Evolutionary conservation across 2,888 invertebrate species (phyloP).

Genomic region (Nemapogon koenigi): DNA sequence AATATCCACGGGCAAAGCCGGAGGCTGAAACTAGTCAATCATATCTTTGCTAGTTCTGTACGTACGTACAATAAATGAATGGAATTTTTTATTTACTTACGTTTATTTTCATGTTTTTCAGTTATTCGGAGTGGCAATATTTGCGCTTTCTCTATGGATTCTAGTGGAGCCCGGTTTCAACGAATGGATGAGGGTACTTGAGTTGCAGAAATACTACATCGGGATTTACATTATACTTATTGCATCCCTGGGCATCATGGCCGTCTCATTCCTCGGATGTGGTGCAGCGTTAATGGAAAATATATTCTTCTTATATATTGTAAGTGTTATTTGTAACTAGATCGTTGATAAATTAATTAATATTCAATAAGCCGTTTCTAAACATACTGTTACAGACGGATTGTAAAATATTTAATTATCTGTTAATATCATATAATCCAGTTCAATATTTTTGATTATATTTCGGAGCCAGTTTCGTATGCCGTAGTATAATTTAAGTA

Average conservation of each 20-base stretch:
- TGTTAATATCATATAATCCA: no score
- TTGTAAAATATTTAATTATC: no score
- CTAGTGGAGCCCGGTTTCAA: conserved; percentile 81
- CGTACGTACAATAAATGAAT: no score
- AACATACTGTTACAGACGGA: no score
- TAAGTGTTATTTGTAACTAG: conserved; percentile 60
- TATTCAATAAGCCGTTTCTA: no score
- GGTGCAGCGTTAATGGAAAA: conserved; percentile 83
- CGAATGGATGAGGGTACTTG: conserved; percentile 79
- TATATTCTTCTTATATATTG: conserved; percentile 69
- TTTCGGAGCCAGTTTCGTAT: no score
- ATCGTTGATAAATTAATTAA: no score
- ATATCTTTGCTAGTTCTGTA: no score
- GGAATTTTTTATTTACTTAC: neutral
- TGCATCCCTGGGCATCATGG: conserved; percentile 74
- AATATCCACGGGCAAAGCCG: no score
- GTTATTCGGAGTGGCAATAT: conserved; percentile 80
- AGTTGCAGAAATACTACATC: conserved; percentile 80
- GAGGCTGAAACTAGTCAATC: no score
- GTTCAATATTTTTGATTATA: no score
- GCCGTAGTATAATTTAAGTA: no score
- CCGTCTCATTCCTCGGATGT: conserved; percentile 82
- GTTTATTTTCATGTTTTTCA: conserved; percentile 37
- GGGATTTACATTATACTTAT: conserved; percentile 84
- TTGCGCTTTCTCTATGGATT: conserved; percentile 83